These are phyloP conservation scores for Todiramphus saurophagus DNA, from an alignment of 2,113 vertebrate species.

Conservation along the genomic window DNA sequence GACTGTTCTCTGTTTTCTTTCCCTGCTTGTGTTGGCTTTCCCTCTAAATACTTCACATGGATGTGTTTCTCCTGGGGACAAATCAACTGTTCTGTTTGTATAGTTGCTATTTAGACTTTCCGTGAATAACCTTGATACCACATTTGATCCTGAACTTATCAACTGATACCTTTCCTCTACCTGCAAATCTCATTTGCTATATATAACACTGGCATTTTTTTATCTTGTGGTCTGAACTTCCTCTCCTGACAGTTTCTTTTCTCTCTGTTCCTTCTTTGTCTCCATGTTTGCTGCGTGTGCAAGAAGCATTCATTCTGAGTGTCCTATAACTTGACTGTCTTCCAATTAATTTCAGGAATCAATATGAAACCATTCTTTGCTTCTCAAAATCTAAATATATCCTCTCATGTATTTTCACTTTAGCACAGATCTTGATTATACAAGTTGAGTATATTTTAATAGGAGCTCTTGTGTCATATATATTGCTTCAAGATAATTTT, in stretches of 20 bases:
- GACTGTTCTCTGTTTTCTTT: slow-evolving; percentile 17
- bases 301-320: background rate
- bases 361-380: background rate
- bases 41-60: background rate
- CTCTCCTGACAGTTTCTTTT: background rate
- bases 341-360: background rate
- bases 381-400: background rate
- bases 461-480: background rate
- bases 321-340: background rate
- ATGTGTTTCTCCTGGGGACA: slow-evolving; percentile 52
- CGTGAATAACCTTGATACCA: background rate
- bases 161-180: background rate
- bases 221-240: background rate
- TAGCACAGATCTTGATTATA: background rate
- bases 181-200: slow-evolving; percentile 1
- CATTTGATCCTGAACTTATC: background rate
- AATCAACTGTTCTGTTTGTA: background rate
- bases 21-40: slow-evolving; percentile 7
- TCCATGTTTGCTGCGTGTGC: background rate
- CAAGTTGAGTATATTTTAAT: background rate
- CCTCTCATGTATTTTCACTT: background rate
- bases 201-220: background rate
- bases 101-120: slow-evolving; percentile 6
- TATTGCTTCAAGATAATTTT: background rate
- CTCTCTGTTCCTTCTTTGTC: background rate